Conservation (phyloP, 1,140 invertebrate genomes). For the Sipha flava region DNA sequence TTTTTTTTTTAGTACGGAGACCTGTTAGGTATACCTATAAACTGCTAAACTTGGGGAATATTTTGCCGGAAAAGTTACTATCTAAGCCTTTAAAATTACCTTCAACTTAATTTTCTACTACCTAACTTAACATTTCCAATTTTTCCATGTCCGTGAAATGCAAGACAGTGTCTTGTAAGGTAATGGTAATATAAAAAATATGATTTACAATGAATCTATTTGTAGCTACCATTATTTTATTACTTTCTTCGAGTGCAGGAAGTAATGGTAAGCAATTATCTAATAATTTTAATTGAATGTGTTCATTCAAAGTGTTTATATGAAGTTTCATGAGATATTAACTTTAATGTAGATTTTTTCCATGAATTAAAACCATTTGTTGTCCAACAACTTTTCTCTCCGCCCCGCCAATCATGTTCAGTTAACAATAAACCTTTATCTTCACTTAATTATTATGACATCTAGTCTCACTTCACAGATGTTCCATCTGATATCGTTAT, state of each 20-base stretch:
- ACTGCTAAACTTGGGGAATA: neutral
- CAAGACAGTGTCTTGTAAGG: neutral
- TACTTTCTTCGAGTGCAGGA: neutral
- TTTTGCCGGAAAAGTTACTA: neutral
- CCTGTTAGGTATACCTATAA: neutral
- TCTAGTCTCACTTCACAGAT: neutral
- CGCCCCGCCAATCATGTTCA: neutral
- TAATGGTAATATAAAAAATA: neutral
- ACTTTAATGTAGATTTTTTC: neutral
- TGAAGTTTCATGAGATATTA: neutral
- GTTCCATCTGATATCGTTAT: neutral
- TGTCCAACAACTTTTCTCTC: neutral
- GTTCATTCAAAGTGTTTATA: neutral
- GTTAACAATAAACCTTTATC: neutral
- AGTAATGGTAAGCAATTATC: neutral
- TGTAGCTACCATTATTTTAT: neutral
- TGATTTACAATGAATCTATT: neutral
- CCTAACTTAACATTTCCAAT: neutral
- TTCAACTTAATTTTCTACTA: neutral
- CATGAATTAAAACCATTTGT: neutral
- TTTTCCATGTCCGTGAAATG: neutral
- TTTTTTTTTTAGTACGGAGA: neutral
- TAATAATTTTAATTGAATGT: neutral
- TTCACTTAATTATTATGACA: neutral
- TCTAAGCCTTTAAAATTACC: neutral